Evolutionary conservation across 37 sponge, comb jelly and placozoan genomes (phyloP), one percentile per base, ranked within the genome.

Genomic region (Aphrocallistes beatrix): DNA sequence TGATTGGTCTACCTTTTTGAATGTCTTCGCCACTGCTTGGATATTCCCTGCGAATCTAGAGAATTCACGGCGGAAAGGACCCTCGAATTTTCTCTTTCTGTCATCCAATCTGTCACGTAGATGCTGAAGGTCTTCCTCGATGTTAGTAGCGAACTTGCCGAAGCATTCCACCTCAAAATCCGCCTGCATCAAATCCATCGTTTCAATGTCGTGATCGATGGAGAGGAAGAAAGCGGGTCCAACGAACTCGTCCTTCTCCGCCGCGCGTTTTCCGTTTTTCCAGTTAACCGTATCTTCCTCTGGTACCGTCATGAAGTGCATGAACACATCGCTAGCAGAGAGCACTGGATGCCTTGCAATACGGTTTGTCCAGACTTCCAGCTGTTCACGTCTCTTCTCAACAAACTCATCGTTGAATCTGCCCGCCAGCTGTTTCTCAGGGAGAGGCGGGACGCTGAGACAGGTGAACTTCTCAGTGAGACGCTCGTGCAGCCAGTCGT

Each of bases 221-320:
- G 93, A 89, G 37, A 85, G 32, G 34, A 93, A 86, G 50, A 93
- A 88, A 0, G 87, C 91, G n/a, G 89, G 89, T 36, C 86, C 90
- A 0, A 89, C 84, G 17, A 91, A 37, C 13, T 92, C 91, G 83
- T 97, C 97, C 87, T 91, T 90, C 86, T 97, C 97, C 23, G 97
- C 97, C 23, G 86, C 88, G 38, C 97, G 88, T 85, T 97, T 97
- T 10, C 97, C 97, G 21, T 91, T 93, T 85, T 97, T 97, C 97
- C 97, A 97, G 16, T 89, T 50, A 38, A 91, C 87, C 38, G 86
- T 51, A 3, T 86, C 86, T 21, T 38, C 83, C 0, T 90, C 92
- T 37, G 86, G 83, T 83, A 90, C 90, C 23, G 86, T 75, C 25
- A 94, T 49, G 85, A 91, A 91, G 42, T 94, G 94, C 1, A 30